Evolutionary conservation across 2,888 invertebrate species (phyloP).

Genomic region (Andrena hattorfiana): DNA sequence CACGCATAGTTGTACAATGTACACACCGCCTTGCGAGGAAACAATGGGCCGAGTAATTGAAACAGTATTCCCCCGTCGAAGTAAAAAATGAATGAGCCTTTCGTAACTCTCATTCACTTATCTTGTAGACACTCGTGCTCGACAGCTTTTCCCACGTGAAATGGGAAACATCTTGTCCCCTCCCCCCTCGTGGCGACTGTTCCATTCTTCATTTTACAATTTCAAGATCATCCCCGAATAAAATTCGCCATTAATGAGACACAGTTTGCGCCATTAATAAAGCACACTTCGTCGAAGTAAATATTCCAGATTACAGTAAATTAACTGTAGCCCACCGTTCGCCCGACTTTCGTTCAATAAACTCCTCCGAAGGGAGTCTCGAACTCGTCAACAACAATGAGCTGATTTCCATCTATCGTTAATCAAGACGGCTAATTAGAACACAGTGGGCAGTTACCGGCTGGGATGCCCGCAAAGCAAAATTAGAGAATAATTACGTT

Average conservation of each 20-base stretch:
- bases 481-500: slow-evolving; percentile 45
- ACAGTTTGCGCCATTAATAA: too few species aligned
- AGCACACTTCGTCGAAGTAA: background rate
- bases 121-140: background rate
- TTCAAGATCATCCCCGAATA: too few species aligned
- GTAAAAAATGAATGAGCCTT: slow-evolving; percentile 29
- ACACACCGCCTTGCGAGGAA: slow-evolving; percentile 1
- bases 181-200: too few species aligned
- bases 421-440: slow-evolving; percentile 24
- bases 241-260: too few species aligned
- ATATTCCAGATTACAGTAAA: slow-evolving; percentile 29
- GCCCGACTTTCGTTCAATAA: background rate
- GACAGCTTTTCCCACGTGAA: slow-evolving; percentile 35
- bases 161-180: slow-evolving; percentile 2
- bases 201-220: too few species aligned
- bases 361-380: background rate
- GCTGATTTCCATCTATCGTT: slow-evolving; percentile 15
- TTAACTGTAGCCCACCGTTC: background rate
- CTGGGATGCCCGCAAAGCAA: slow-evolving; percentile 11
- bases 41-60: slow-evolving; percentile 41
- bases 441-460: slow-evolving; percentile 14
- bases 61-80: slow-evolving; percentile 28
- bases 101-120: slow-evolving; percentile 29
- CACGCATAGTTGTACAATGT: slow-evolving; percentile 15
- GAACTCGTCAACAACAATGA: slow-evolving; percentile 2